Evolutionary conservation across 2,113 vertebrate species (phyloP).

Genomic region (Heloderma charlesbogerti): DNA sequence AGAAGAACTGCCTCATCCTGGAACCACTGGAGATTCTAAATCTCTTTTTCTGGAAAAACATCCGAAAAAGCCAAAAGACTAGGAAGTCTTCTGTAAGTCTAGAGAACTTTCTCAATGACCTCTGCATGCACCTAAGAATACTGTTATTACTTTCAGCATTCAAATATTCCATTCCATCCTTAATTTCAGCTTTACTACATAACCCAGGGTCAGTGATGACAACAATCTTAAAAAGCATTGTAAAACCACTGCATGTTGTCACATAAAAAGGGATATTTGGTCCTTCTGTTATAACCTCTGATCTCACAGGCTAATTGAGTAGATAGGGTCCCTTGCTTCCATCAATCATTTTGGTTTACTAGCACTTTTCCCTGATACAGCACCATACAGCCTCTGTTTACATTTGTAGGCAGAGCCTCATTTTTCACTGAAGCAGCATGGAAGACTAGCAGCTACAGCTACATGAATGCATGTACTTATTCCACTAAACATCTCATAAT

Average conservation of each 20-base stretch:
- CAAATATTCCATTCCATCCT: background rate
- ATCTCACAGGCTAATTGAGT: background rate
- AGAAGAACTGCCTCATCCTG: background rate
- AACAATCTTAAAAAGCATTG: background rate
- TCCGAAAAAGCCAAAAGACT: background rate
- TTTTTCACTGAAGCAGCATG: constrained; percentile 1
- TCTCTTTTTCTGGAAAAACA: background rate
- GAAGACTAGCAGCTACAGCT: background rate
- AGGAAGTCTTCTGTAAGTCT: background rate
- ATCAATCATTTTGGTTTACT: constrained; percentile 4
- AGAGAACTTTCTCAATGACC: background rate
- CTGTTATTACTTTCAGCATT: background rate
- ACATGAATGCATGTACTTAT: background rate
- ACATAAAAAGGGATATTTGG: background rate
- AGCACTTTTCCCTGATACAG: background rate
- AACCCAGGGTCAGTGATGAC: background rate
- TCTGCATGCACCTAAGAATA: background rate
- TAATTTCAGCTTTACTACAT: background rate
- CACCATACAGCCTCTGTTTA: background rate
- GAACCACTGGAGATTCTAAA: background rate
- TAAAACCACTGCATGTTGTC: background rate
- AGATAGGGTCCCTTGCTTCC: background rate
- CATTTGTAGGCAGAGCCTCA: constrained; percentile 7
- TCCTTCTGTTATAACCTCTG: background rate
- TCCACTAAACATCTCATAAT: background rate